Evolutionary conservation across 2,113 vertebrate species (phyloP).

Genomic region (Callospermophilus lateralis): DNA sequence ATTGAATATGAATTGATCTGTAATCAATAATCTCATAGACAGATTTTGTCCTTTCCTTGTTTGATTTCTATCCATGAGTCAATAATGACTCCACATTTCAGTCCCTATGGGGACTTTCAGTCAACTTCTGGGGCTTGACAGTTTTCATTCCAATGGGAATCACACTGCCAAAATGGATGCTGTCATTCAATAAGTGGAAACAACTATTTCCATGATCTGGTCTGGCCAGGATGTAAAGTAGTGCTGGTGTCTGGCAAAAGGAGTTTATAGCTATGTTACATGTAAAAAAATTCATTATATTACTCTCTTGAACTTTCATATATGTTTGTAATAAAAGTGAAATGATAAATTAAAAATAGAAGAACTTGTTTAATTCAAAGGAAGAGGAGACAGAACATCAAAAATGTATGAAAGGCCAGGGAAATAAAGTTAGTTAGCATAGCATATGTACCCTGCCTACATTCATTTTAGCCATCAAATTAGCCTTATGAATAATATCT

Average conservation of each 20-base stretch:
- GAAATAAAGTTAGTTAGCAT: not conserved
- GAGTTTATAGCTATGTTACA: not conserved
- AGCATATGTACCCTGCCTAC: not conserved
- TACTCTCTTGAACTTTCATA: not conserved
- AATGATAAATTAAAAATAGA: conserved; percentile 11
- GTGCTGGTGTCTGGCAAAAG: not conserved
- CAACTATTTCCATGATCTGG: not conserved
- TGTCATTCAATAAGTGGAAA: conserved; percentile 14
- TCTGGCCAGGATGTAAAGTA: not conserved
- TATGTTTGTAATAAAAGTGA: not conserved
- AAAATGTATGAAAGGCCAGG: not conserved
- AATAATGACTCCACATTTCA: not conserved
- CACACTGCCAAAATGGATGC: conserved; percentile 27
- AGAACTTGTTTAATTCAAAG: conserved; percentile 11
- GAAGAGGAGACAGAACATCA: not conserved
- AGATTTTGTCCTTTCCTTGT: conserved; percentile 42
- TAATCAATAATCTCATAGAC: not conserved
- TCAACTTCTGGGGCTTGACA: conserved; percentile 1
- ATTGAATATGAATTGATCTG: conserved; percentile 53
- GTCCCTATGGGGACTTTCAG: conserved; percentile 19
- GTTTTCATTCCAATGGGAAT: conserved; percentile 51
- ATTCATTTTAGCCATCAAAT: conserved; percentile 41
- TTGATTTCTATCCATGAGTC: conserved; percentile 23
- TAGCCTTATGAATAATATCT: conserved; percentile 8
- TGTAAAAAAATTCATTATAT: not conserved